A percentile compares a stretch with the other conserved stretches of the same genome.
Evolutionary conservation across 1,140 invertebrate genomes (phyloP).

Genomic region (Whitmania pigra): DNA sequence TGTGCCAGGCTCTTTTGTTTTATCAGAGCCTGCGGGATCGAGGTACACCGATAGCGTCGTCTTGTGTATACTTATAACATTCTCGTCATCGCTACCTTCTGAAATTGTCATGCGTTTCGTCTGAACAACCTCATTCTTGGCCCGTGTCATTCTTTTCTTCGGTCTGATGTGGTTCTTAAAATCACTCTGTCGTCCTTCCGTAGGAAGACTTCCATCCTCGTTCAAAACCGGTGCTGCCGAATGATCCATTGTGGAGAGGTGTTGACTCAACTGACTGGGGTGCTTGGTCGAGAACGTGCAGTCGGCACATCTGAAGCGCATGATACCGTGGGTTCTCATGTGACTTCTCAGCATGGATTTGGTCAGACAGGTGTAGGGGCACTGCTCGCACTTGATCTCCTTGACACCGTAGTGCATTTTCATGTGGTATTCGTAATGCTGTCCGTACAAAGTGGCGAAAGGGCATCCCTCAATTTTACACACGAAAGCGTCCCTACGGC

Average conservation of each 20-base stretch:
- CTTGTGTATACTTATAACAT: too few relatives aligned
- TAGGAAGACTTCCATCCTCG: conserved; percentile 5
- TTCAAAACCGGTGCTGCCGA: conserved; percentile 1
- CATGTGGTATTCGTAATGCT: conserved; percentile 10
- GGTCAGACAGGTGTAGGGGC: conserved; percentile 8
- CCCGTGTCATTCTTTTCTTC: too few relatives aligned
- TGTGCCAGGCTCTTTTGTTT: too few relatives aligned
- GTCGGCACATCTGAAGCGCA: conserved; percentile 3
- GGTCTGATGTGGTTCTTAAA: too few relatives aligned
- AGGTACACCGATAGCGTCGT: too few relatives aligned
- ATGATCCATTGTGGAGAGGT: neutral
- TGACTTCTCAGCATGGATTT: conserved; percentile 7
- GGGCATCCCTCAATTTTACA: neutral
- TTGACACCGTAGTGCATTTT: neutral
- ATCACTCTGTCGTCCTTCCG: too few relatives aligned
- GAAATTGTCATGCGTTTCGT: too few relatives aligned
- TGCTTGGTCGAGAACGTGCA: conserved; percentile 9
- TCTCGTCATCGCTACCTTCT: too few relatives aligned
- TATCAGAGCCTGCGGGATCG: too few relatives aligned
- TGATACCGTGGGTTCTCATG: neutral
- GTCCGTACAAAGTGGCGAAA: neutral
- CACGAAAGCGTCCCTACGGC: too few relatives aligned
- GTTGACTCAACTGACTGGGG: neutral
- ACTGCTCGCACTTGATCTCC: neutral
- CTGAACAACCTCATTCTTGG: too few relatives aligned